phyloP scores from a whole-genome alignment of 2,888 invertebrate genomes.

The Drepana falcataria region DNA sequence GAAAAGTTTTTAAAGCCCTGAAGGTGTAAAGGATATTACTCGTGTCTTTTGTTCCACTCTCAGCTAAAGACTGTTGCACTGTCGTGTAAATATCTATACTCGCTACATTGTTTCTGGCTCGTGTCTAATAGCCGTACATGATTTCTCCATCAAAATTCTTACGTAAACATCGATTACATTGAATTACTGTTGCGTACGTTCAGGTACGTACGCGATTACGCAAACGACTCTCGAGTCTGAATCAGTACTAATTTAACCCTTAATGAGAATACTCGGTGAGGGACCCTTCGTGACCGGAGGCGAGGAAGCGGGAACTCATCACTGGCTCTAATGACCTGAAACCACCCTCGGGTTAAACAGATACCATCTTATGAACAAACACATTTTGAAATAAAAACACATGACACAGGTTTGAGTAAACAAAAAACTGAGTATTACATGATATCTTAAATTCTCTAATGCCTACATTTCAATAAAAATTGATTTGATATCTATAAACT shows the following conservation, averaged over 20 bases:
- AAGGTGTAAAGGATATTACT: slow-evolving; percentile 40
- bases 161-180: slow-evolving; percentile 28
- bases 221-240: slow-evolving; percentile 43
- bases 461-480: too few species aligned
- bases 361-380: slow-evolving; percentile 51
- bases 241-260: slow-evolving; percentile 55
- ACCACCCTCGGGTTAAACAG: slow-evolving; percentile 55
- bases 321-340: slow-evolving; percentile 61
- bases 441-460: too few species aligned
- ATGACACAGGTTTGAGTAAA: too few species aligned
- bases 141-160: slow-evolving; percentile 23
- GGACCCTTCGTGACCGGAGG: slow-evolving; percentile 58
- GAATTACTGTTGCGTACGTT: slow-evolving; percentile 23
- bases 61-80: slow-evolving; percentile 3
- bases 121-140: slow-evolving; percentile 13
- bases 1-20: slow-evolving; percentile 61
- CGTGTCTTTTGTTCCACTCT: slow-evolving; percentile 29
- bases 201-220: slow-evolving; percentile 31
- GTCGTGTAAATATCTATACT: slow-evolving; percentile 2
- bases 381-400: slow-evolving; percentile 39
- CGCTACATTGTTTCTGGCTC: slow-evolving; percentile 9
- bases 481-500: too few species aligned
- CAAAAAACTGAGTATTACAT: too few species aligned
- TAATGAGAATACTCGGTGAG: slow-evolving; percentile 55
- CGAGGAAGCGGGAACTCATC: slow-evolving; percentile 64